Base-by-base conservation (phyloP, 1,140 invertebrate genomes). In the Drosophila ficusphila region DNA sequence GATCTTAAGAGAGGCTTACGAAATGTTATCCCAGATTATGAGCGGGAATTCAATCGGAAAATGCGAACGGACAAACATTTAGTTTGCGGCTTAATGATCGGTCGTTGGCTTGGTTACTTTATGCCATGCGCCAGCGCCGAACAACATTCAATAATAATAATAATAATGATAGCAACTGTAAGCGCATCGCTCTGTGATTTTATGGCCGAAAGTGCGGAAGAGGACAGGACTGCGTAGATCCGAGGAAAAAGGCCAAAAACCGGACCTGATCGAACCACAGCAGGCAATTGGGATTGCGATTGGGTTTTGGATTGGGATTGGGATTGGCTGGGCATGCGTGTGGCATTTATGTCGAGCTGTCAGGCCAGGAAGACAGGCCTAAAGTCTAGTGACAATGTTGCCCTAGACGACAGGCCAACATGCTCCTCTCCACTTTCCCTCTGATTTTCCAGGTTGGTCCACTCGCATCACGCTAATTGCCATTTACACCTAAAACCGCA, bases 291-390 rank as follows among this genome's bases (percentile, higher is more conserved):
- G 33, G 54, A 75, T 71, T 81, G 65, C n/a, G n/a, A n/a, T n/a
- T n/a, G n/a, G n/a, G n/a, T n/a, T n/a, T n/a, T n/a, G n/a, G n/a
- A n/a, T n/a, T n/a, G n/a, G n/a, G 8, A 34, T 14, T 33, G 48
- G 42, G 54, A 75, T 71, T 81, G 65, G 60, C 25, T 53, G 77
- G 58, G 46, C 65, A 65, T 79, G 79, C 57, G 69, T 83, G 79
- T 83, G 79, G 79, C 81, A 83, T 85, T 76, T 76, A 68, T 79
- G 81, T 68, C 72, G 48, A 76, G 47, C 75, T 85, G 79, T 79
- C 65, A 79, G 73, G 52, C 74, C 27, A 51, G 8, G 57, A 58
- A 54, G 76, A 67, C 79, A 75, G 75, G 49, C 42, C 54, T 71
- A 75, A 75, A 76, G 47, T 67, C 76, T 54, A 47, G 70, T 75